A percentile compares a stretch with the other conserved stretches of the same genome.
phyloP scores from a whole-genome alignment of 2,113 vertebrate genomes.

The cat (Felis catus) region DNA sequence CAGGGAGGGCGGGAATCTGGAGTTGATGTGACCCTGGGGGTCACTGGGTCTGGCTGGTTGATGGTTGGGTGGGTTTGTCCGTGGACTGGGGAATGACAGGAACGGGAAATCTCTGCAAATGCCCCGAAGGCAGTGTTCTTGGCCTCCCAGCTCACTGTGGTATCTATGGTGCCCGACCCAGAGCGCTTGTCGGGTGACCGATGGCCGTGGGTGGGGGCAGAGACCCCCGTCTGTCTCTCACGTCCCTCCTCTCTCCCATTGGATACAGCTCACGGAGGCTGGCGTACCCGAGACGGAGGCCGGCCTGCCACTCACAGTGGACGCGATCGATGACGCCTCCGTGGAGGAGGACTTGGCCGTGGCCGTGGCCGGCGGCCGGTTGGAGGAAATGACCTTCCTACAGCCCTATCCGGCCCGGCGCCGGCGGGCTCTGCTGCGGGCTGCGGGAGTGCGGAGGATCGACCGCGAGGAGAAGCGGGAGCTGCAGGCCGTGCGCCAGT shows the following conservation, averaged over 20 bases:
- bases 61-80: not conserved
- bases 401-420: conserved; percentile 93
- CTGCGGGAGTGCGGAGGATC: conserved; percentile 93
- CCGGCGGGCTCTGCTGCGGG: conserved; percentile 91
- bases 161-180: not conserved
- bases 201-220: not conserved
- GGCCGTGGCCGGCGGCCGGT: conserved; percentile 85
- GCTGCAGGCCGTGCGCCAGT: conserved; percentile 92
- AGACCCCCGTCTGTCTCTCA: not conserved
- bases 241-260: not conserved
- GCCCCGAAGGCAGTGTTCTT: not conserved
- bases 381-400: conserved; percentile 92
- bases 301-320: conserved; percentile 78
- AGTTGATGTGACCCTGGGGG: not conserved
- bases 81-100: not conserved
- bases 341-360: conserved; percentile 93
- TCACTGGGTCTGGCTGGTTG: not conserved
- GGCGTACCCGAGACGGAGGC: conserved; percentile 69
- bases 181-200: not conserved
- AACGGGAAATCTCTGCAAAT: not conserved
- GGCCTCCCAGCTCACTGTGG: not conserved
- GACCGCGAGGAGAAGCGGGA: conserved; percentile 96
- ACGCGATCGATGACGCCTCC: conserved; percentile 90
- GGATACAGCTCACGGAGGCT: conserved; percentile 89
- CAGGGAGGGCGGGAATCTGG: no score